These are phyloP conservation scores for Chiridota heheva DNA, from an alignment of 35 echinoderm and acorn worm species.

Conservation along the genomic window DNA sequence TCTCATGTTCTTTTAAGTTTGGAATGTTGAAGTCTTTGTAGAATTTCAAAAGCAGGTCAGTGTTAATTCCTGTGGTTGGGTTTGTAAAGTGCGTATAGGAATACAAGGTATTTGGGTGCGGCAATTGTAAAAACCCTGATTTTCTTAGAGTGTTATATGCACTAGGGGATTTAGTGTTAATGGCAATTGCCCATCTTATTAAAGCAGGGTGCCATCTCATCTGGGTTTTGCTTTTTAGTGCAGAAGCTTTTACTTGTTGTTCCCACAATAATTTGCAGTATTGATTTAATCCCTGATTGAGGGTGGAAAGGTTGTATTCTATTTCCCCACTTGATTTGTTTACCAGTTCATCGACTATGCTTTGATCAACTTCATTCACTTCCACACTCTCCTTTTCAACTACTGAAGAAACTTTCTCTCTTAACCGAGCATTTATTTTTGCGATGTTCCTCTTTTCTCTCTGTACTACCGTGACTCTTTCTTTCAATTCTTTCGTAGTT, in stretches of 20 bases:
- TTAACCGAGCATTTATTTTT: background rate
- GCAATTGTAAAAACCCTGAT: background rate
- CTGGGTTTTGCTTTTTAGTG: background rate
- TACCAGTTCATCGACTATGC: background rate
- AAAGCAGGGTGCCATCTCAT: conserved; percentile 36
- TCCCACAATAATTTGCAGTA: conserved; percentile 22
- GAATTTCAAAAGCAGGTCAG: background rate
- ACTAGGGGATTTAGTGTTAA: background rate
- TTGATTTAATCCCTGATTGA: background rate
- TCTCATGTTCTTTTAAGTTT: background rate
- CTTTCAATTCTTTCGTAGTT: no score
- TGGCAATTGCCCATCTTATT: conserved; percentile 13
- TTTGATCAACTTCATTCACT: background rate
- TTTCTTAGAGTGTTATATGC: background rate
- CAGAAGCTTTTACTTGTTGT: conserved; percentile 17
- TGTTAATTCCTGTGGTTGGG: background rate
- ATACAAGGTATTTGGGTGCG: conserved; percentile 17
- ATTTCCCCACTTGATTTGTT: background rate
- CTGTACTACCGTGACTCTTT: no score
- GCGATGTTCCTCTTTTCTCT: conserved; percentile 2
- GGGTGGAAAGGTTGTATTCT: background rate
- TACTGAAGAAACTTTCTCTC: background rate
- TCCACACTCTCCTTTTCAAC: background rate
- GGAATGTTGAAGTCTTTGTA: background rate
- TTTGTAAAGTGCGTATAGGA: conserved; percentile 18